A percentile compares a stretch with the other conserved stretches of the same genome.
Conservation (phyloP, 2,888 invertebrate genomes). For the Rotaria sp. region DNA sequence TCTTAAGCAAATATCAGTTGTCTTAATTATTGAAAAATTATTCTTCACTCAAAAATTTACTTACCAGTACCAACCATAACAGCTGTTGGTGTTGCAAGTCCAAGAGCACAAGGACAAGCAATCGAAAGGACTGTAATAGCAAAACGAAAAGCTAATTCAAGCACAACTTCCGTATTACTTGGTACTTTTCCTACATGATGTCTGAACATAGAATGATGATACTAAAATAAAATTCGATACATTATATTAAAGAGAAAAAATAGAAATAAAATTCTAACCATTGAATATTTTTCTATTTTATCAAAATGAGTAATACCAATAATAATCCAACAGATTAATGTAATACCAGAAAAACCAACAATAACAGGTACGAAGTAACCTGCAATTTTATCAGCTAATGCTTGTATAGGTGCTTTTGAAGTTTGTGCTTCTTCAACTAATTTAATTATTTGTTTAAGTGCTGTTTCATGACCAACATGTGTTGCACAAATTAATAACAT, state of each 20-base stretch:
- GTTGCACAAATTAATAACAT: slow-evolving; percentile 80
- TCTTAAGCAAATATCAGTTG: too few species aligned
- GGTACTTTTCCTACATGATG: slow-evolving; percentile 27
- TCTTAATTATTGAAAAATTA: too few species aligned
- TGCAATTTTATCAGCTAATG: slow-evolving; percentile 89
- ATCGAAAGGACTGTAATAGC: slow-evolving; percentile 92
- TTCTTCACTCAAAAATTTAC: slow-evolving; percentile 59
- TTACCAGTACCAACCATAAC: slow-evolving; percentile 85
- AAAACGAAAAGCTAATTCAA: slow-evolving; percentile 88
- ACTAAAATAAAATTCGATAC: not conserved
- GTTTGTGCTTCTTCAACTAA: slow-evolving; percentile 97
- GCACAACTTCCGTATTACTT: slow-evolving; percentile 66
- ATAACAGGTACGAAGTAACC: slow-evolving; percentile 95
- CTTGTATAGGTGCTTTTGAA: slow-evolving; percentile 91
- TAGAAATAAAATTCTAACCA: not conserved
- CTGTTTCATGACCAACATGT: slow-evolving; percentile 89
- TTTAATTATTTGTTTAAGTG: slow-evolving; percentile 84
- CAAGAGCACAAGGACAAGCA: slow-evolving; percentile 94
- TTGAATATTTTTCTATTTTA: slow-evolving; percentile 33
- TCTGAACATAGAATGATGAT: not conserved
- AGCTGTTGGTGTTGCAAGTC: slow-evolving; percentile 94
- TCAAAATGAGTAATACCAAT: slow-evolving; percentile 62
- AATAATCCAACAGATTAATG: slow-evolving; percentile 78
- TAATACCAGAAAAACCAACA: slow-evolving; percentile 72
- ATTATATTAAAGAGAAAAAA: too few species aligned